Evolutionary conservation across 2,113 vertebrate species (phyloP).

Genomic region (Oreocharis arfaki): DNA sequence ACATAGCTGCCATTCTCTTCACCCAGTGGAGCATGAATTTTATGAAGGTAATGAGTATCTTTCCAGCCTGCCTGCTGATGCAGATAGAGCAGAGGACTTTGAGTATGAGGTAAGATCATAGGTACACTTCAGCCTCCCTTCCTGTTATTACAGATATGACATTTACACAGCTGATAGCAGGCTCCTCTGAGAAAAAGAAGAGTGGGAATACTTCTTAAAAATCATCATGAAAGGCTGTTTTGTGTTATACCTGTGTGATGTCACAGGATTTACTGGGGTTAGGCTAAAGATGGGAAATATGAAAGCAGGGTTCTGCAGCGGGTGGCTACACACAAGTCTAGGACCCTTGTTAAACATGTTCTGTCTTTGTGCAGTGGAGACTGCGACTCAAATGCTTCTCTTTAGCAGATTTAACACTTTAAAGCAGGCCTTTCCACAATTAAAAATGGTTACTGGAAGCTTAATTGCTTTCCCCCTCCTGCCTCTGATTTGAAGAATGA

Average conservation of each 20-base stretch:
- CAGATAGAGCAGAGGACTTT: conserved; percentile 89
- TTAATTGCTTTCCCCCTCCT: background rate
- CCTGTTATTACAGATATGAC: background rate
- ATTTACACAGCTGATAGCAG: conserved; percentile 21
- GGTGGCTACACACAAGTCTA: background rate
- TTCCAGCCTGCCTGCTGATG: conserved; percentile 84
- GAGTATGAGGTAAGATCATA: conserved; percentile 89
- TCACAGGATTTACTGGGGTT: background rate
- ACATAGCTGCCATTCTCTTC: conserved; percentile 92
- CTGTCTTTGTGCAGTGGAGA: background rate
- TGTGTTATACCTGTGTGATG: background rate
- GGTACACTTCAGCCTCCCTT: background rate
- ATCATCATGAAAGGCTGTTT: background rate
- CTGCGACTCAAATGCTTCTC: background rate
- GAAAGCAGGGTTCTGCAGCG: background rate
- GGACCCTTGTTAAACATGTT: background rate
- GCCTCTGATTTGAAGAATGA: background rate
- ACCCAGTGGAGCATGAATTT: conserved; percentile 89
- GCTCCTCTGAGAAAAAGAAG: background rate
- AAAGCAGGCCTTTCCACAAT: background rate
- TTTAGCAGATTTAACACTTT: background rate
- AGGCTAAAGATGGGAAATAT: background rate
- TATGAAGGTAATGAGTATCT: conserved; percentile 91
- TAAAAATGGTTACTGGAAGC: background rate
- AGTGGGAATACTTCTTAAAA: background rate